These are phyloP conservation scores for Phyllotis vaccarum DNA, from an alignment of 2,797 vertebrate species.

Conservation along the genomic window DNA sequence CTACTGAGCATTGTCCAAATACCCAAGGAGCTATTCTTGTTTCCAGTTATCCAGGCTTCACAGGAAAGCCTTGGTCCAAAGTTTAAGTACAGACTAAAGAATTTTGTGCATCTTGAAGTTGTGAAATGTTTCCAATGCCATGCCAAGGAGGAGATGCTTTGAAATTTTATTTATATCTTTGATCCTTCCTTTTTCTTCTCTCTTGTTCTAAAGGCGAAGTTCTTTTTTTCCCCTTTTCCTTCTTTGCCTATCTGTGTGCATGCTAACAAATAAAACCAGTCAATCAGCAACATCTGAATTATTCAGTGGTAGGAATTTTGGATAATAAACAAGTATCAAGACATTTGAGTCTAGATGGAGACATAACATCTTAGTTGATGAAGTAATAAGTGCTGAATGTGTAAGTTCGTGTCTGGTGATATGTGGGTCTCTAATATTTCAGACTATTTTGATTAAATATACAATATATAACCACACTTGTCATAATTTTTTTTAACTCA, in stretches of 20 bases:
- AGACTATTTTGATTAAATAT: too few species aligned
- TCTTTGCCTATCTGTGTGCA: background rate
- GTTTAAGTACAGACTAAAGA: background rate
- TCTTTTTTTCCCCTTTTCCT: background rate
- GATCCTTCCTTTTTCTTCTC: background rate
- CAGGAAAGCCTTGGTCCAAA: background rate
- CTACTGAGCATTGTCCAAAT: background rate
- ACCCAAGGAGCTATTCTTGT: background rate
- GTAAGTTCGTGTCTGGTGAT: background rate
- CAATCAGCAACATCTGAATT: background rate
- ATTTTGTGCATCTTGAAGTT: background rate
- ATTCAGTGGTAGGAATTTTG: background rate
- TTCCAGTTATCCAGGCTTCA: background rate
- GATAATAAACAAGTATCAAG: background rate
- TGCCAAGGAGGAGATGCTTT: background rate
- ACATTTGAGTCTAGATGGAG: background rate
- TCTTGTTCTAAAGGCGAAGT: conserved; percentile 17
- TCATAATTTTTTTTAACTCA: background rate
- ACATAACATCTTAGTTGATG: conserved; percentile 23
- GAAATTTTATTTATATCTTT: conserved; percentile 41
- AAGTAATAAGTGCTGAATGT: conserved; percentile 41
- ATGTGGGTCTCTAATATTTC: too few species aligned
- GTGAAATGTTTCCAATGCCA: conserved; percentile 27
- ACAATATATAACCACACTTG: background rate
- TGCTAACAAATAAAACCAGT: background rate